Conservation (phyloP, 2,888 invertebrate genomes). For the Tinea trinotella region DNA sequence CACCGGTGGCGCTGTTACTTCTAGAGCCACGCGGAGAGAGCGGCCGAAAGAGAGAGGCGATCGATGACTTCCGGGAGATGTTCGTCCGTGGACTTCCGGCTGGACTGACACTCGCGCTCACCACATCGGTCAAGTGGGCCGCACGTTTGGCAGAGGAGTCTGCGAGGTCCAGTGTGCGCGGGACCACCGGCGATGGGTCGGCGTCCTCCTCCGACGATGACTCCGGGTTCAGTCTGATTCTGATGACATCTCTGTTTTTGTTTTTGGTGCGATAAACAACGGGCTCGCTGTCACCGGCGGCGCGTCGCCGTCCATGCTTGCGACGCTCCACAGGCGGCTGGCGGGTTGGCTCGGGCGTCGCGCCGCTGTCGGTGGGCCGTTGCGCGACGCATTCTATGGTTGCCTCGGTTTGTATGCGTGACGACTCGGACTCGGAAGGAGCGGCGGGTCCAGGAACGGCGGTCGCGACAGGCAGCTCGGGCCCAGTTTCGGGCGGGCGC, state of each 20-base stretch:
- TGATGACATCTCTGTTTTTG: slow-evolving; percentile 56
- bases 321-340: background rate
- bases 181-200: slow-evolving; percentile 28
- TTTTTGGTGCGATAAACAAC: slow-evolving; percentile 47
- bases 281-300: slow-evolving; percentile 39
- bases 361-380: slow-evolving; percentile 23
- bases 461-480: slow-evolving; percentile 20
- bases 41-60: slow-evolving; percentile 82
- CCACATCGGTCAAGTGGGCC: slow-evolving; percentile 33
- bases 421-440: slow-evolving; percentile 24
- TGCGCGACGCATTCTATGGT: slow-evolving; percentile 40
- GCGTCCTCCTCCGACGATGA: slow-evolving; percentile 50
- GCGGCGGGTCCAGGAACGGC: slow-evolving; percentile 21
- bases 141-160: slow-evolving; percentile 70
- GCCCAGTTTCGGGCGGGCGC: slow-evolving; percentile 23
- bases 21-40: slow-evolving; percentile 47
- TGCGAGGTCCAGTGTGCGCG: slow-evolving; percentile 72
- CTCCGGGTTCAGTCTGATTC: slow-evolving; percentile 83
- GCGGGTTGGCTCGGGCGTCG: slow-evolving; percentile 23
- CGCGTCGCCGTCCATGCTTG: slow-evolving; percentile 21
- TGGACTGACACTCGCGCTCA: background rate
- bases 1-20: slow-evolving; percentile 30
- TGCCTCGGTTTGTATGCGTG: slow-evolving; percentile 47
- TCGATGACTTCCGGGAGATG: slow-evolving; percentile 84
- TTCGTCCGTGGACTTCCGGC: slow-evolving; percentile 79